Base-by-base conservation (phyloP, 2,113 vertebrate species). In the Entelurus aequoreus region DNA sequence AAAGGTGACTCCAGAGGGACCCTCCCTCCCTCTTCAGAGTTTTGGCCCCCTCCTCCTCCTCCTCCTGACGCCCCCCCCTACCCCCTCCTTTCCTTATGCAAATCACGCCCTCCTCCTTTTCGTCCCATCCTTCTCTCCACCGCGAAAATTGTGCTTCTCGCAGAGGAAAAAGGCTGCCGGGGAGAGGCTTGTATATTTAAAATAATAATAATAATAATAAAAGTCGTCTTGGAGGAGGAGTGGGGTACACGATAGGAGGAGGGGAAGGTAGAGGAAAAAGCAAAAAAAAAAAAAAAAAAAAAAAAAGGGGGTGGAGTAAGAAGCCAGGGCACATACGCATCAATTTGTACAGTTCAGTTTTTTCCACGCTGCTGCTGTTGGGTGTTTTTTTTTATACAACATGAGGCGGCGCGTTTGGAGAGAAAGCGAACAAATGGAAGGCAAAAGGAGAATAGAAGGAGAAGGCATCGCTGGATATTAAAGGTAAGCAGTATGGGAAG, bases 291-390 rank as follows among this genome's bases (percentile, higher is more conserved):
- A 72, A 82, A 79, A 75, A 28, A 53, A 40, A 68, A 62, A 75
- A 74, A 74, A 64, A 72, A 82, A 79, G 77, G 77, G 84, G 83
- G 86, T 82, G 78, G 83, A 83, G 85, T 83, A 85, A 85, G 82
- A 86, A 80, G 69, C 77, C 79, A 84, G 84, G 86, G 89, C 55
- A 57, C 55, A 57, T 85, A 89, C 87, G 88, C 88, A 90, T 91
- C 90, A 90, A 90, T 91, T 88, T 90, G 87, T 90, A 87, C 86
- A 89, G 90, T 89, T 86, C 87, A 84, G 74, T 82, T 84, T 69
- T 65, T 57, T 61, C 55, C 80, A 60, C 55, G 78, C 83, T 74
- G 84, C 86, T 80, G 78, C 81, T 83, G 81, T 88, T 84, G 78
- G 81, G 42, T 11, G 5, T 12, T 46, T 42, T 42, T 54, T n/a